Base-by-base conservation (phyloP, 2,113 vertebrate genomes). In the Arenaria interpres region DNA sequence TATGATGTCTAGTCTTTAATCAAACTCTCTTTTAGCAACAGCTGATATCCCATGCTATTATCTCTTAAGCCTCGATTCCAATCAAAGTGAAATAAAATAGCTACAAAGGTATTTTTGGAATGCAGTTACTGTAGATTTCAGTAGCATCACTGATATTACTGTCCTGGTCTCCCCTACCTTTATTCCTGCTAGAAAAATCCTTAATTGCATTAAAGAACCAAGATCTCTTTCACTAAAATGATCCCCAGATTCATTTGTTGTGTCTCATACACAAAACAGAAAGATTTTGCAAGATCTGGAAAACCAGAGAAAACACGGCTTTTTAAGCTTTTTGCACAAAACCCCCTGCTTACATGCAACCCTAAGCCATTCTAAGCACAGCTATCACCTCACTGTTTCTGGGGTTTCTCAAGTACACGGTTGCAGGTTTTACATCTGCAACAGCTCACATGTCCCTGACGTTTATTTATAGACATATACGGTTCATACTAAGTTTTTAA, bases 271-370 rank as follows among this genome's bases (percentile, higher is more conserved):
- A 30, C 2, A 3, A 48, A 93, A 83, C 23, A 17, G 24, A 80
- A 91, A 86, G 35, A n/a, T 35, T 10, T 6, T 59, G 17, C 28
- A 54, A 30, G 53, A 54, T 30, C 50, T 69, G 12, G 35, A 56
- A 73, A 88, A 45, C 11, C 9, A 59, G 15, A 11, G 35, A 56
- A 73, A 88, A 45, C 14, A 48, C 12, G 67, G 15, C 11, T 48
- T 54, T 48, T 82, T 7, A 39, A 62, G n/a, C 18, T 81, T 81
- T 63, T 68, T 59, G 15, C 24, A 51, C 9, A 69, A 79, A 45
- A 1, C 0, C 1, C 21, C 11, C 24, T 85, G n/a, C 56, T 60
- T 43, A 27, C 10, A 7, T 14, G 7, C 10, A 75, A 32, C 10
- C 21, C 45, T 48, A 39, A 68, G 59, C 30, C 24, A 14, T 19